Evolutionary conservation across 2,797 vertebrate genomes (phyloP).

Genomic region (Sebastes oblongus): DNA sequence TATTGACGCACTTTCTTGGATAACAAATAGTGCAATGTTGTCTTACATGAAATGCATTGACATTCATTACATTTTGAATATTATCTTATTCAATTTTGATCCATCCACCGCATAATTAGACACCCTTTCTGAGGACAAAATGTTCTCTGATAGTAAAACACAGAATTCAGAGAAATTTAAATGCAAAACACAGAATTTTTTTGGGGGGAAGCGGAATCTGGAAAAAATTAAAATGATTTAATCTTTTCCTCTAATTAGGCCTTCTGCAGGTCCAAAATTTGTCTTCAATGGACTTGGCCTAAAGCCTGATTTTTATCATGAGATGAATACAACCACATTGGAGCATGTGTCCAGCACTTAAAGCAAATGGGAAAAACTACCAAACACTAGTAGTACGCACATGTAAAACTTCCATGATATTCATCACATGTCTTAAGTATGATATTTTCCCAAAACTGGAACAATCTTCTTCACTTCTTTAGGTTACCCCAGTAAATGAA

Average conservation of each 20-base stretch:
- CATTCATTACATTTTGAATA: neutral
- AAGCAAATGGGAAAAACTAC: neutral
- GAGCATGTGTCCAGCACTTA: neutral
- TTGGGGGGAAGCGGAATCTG: neutral
- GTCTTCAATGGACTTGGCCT: neutral
- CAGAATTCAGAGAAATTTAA: no score
- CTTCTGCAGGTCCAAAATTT: neutral
- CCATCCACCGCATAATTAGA: neutral
- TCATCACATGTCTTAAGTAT: neutral
- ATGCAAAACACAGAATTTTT: neutral
- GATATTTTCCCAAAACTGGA: neutral
- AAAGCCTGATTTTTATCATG: neutral
- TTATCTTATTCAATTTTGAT: neutral
- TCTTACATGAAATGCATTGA: neutral
- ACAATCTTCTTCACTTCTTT: neutral
- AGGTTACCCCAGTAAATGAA: neutral
- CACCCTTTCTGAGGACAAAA: neutral
- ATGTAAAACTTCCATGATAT: neutral
- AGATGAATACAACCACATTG: neutral
- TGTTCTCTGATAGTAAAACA: neutral
- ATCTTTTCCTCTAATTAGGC: neutral
- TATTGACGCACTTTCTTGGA: neutral
- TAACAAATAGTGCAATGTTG: neutral
- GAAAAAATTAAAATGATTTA: neutral
- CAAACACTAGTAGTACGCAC: neutral